A percentile compares a stretch with the other conserved stretches of the same genome.
Conservation (phyloP, 1,140 invertebrate genomes). For the Chlorops oryzae region DNA sequence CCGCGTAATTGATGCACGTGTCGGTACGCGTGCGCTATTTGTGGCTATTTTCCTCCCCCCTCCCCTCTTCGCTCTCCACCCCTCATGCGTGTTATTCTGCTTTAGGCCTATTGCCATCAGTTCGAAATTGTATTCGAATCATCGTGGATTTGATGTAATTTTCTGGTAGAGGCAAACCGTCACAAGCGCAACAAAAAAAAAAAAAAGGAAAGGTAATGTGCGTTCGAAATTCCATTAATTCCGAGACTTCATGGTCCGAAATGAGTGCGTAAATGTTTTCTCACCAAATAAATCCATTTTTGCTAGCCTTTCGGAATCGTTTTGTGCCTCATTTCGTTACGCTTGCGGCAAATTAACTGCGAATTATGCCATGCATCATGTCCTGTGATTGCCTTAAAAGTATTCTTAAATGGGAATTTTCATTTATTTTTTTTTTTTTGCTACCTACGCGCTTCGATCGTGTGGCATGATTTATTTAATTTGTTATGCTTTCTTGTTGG, state of each 20-base stretch:
- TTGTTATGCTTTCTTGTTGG: constrained; percentile 34
- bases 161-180: too few species aligned
- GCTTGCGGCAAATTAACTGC: constrained; percentile 44
- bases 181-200: too few species aligned
- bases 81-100: not conserved
- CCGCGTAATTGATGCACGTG: constrained; percentile 46
- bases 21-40: constrained; percentile 39
- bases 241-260: constrained; percentile 23
- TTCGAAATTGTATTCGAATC: too few species aligned
- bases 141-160: too few species aligned
- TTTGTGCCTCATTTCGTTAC: constrained; percentile 40
- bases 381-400: too few species aligned
- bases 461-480: too few species aligned
- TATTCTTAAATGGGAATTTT: constrained; percentile 3
- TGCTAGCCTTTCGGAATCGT: constrained; percentile 8
- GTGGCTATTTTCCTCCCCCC: constrained; percentile 19
- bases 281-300: constrained; percentile 40
- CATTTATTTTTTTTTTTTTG: not conserved
- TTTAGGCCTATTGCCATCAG: too few species aligned
- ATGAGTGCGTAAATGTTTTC: constrained; percentile 48
- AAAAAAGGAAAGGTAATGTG: too few species aligned
- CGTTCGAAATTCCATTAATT: constrained; percentile 10
- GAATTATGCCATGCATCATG: too few species aligned
- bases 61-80: constrained; percentile 6
- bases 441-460: not conserved